These are phyloP conservation scores for Dendrolimus houi DNA, from an alignment of 2,888 invertebrate species.

Conservation along the genomic window DNA sequence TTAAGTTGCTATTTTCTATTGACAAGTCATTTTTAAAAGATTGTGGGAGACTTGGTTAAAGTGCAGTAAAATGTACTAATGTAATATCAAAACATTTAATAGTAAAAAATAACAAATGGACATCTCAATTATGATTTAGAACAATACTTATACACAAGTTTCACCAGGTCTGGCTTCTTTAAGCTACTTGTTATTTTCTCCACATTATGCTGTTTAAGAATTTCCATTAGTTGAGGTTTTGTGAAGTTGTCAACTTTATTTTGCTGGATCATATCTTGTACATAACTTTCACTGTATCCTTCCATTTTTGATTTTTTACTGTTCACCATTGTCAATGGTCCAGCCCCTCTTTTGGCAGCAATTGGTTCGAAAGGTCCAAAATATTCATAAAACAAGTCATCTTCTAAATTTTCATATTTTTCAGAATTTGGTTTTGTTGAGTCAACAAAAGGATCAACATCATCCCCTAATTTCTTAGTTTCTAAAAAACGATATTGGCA, in stretches of 20 bases:
- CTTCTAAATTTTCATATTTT: slow-evolving; percentile 38
- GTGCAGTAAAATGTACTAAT: no score
- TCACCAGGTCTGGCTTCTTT: slow-evolving; percentile 52
- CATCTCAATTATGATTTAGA: slow-evolving; percentile 8
- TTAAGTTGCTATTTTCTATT: not conserved
- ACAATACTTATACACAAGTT: slow-evolving; percentile 47
- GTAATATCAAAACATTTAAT: no score
- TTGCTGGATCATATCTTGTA: slow-evolving; percentile 32
- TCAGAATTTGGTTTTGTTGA: slow-evolving; percentile 54
- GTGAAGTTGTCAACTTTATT: slow-evolving; percentile 42
- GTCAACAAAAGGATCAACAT: slow-evolving; percentile 71
- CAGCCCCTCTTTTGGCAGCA: slow-evolving; percentile 35
- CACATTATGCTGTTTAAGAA: slow-evolving; percentile 40
- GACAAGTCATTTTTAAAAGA: no score
- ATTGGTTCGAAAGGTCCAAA: slow-evolving; percentile 56
- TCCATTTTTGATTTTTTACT: slow-evolving; percentile 36
- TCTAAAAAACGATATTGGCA: slow-evolving; percentile 79
- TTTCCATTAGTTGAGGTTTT: slow-evolving; percentile 45
- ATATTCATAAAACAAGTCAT: slow-evolving; percentile 53
- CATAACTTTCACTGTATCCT: slow-evolving; percentile 38
- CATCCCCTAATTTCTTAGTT: slow-evolving; percentile 79
- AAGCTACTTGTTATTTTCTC: slow-evolving; percentile 39
- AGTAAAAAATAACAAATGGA: no score
- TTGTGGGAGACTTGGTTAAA: no score
- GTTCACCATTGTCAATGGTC: slow-evolving; percentile 13